Conservation (phyloP, 2,113 vertebrate genomes). For the Hiodon alosoides region DNA sequence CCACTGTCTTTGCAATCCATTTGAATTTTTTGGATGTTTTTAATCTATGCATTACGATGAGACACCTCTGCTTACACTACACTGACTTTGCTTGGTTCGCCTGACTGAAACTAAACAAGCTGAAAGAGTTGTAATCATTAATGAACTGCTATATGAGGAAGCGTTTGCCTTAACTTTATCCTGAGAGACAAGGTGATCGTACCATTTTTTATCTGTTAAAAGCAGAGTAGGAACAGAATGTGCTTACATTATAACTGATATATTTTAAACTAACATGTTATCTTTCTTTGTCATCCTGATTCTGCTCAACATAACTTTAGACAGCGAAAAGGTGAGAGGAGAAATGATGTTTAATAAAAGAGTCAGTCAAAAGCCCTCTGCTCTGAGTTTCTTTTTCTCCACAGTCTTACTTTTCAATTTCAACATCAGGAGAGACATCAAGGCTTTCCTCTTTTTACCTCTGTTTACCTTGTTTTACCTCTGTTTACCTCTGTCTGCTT, state of each 20-base stretch:
- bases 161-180: not conserved
- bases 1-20: too few relatives aligned
- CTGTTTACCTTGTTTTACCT: too few relatives aligned
- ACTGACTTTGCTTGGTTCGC: not conserved
- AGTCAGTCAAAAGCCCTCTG: not conserved
- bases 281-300: slow-evolving; percentile 14
- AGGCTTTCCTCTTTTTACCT: not conserved
- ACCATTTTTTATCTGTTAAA: slow-evolving; percentile 14
- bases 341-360: not conserved
- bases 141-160: slow-evolving; percentile 15
- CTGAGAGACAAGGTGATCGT: slow-evolving; percentile 1
- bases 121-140: slow-evolving; percentile 11
- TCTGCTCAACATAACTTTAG: slow-evolving; percentile 17
- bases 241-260: slow-evolving; percentile 23
- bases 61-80: slow-evolving; percentile 6
- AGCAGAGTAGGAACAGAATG: slow-evolving; percentile 4
- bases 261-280: slow-evolving; percentile 27
- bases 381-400: not conserved
- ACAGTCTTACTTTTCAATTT: not conserved
- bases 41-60: not conserved
- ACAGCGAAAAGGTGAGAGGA: slow-evolving; percentile 1
- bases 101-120: slow-evolving; percentile 4
- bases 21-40: not conserved
- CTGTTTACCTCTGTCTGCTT: too few relatives aligned
- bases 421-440: too few relatives aligned